Conservation (phyloP, 2,113 vertebrate species). For the Lampris incognitus region DNA sequence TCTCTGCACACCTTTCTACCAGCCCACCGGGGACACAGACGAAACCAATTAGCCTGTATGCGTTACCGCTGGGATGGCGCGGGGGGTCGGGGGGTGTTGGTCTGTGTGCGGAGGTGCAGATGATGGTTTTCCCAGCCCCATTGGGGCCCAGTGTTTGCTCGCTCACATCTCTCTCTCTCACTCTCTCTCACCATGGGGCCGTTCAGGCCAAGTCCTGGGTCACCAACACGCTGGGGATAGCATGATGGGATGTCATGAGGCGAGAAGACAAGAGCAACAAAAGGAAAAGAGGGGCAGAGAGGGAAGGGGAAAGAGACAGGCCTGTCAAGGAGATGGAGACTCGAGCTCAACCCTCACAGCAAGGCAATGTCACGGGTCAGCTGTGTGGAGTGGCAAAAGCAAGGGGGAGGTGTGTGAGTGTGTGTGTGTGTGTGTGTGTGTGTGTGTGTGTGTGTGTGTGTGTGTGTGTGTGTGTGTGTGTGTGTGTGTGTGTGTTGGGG, state of each 20-base stretch:
- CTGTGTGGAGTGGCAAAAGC: too few species aligned
- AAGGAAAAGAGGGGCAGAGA: neutral
- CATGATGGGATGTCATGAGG: slow-evolving; percentile 25
- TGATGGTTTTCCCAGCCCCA: slow-evolving; percentile 76
- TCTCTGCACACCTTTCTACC: slow-evolving; percentile 60
- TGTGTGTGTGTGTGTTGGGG: neutral
- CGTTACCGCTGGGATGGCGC: slow-evolving; percentile 41
- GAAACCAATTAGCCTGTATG: slow-evolving; percentile 71
- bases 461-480: too few species aligned
- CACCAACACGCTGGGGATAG: slow-evolving; percentile 15
- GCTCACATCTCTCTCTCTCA: slow-evolving; percentile 25
- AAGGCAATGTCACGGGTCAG: too few species aligned
- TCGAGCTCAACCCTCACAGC: neutral
- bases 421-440: too few species aligned
- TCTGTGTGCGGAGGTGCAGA: neutral
- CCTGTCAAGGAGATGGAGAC: slow-evolving; percentile 36
- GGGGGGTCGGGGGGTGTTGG: neutral
- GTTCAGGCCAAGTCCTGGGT: slow-evolving; percentile 17
- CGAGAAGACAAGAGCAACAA: neutral
- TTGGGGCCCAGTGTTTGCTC: neutral
- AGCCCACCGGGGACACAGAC: slow-evolving; percentile 56
- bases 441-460: too few species aligned
- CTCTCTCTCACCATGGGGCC: slow-evolving; percentile 38
- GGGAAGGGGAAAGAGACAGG: neutral
- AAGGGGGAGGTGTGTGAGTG: too few species aligned